Base-by-base conservation (phyloP, 2,888 invertebrate genomes). In the Polydrusus cervinus region DNA sequence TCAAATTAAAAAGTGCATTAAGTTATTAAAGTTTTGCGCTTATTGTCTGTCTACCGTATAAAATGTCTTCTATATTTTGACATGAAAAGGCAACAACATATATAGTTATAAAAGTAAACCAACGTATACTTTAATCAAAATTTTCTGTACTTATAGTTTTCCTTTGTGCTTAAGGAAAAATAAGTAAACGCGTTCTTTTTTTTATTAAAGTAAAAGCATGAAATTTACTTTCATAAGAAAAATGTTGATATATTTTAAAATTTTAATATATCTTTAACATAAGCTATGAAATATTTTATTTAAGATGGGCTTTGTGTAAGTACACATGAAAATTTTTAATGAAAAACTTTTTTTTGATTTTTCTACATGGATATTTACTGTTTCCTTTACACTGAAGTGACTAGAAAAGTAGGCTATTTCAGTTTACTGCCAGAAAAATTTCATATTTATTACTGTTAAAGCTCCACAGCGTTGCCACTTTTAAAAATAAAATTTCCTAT, bases 1-100 rank as follows among this genome's bases (percentile, higher is more conserved):
- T 43, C n/a, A n/a, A 43, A 43, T 47, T 47, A 47, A 47, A 47
- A 47, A 14, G 7, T 16, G 16, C 47, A 47, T 47, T 47, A 47
- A 47, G 47, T 16, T 47, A 47, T 47, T 47, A 47, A 47, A 47
- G 16, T 47, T 43, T 43, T 47, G 14, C 8, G 3, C n/a, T n/a
- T 47, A 16, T 47, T 47, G 16, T 16, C 16, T 47, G 47, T 16
- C 0, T 16, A n/a, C 47, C 47, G n/a, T 13, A 16, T 16, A 47
- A 13, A n/a, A 16, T 47, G 47, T 47, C 47, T 14, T 1, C 5
- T 47, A 43, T 43, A 2, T 13, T 43, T 43, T 10, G 3, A 43
- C 13, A 43, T 13, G 43, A n/a, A n/a, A 9, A 43, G 43, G 1
- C 13, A 13, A n/a, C 43, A 43, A 11, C 43, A 43, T 43, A n/a